Percentiles rank a stretch among this genome's conserved stretches.
Evolutionary conservation across 2,797 vertebrate species (phyloP).

Genomic region (Tangara arthus): DNA sequence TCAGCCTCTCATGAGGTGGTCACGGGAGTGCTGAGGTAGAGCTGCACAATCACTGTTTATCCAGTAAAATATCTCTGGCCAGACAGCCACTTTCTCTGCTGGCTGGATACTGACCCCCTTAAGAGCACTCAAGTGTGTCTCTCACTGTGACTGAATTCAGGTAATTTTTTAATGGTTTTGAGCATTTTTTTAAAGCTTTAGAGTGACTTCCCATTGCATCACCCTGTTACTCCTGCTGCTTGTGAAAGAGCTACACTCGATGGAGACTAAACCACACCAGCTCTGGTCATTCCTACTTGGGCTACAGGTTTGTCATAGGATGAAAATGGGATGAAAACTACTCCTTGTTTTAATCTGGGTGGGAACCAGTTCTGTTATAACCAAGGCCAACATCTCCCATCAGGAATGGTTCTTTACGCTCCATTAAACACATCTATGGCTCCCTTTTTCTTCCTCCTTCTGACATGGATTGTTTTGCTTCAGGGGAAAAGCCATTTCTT

Average conservation of each 20-base stretch:
- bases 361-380: background rate
- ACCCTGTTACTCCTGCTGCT: background rate
- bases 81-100: background rate
- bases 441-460: background rate
- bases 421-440: background rate
- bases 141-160: background rate
- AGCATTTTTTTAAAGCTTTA: background rate
- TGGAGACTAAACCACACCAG: background rate
- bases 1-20: background rate
- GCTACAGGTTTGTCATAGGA: background rate
- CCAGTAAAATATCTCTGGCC: background rate
- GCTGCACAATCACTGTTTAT: background rate
- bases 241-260: background rate
- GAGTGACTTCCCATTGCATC: background rate
- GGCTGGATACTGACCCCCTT: background rate
- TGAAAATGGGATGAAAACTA: background rate
- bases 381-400: background rate
- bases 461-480: background rate
- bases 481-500: background rate
- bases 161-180: background rate
- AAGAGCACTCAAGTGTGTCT: background rate
- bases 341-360: background rate
- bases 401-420: background rate
- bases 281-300: background rate
- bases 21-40: background rate